Percentiles rank a stretch among this genome's conserved stretches.
These are phyloP conservation scores for Pipistrellus pipistrellus DNA, from an alignment of 2,797 vertebrate genomes.

Conservation along the genomic window DNA sequence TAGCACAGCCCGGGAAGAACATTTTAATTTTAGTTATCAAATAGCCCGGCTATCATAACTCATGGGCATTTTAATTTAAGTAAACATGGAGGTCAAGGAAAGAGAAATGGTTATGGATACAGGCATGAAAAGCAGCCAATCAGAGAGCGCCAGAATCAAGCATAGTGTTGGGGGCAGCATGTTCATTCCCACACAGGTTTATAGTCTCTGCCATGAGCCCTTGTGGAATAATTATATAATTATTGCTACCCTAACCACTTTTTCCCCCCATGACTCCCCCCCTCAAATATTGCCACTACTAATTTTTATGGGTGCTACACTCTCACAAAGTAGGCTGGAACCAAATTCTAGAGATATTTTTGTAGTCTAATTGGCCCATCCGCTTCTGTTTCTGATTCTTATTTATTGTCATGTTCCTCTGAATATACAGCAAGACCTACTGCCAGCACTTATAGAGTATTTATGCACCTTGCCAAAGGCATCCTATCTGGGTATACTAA, in stretches of 20 bases:
- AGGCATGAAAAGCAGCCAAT: neutral
- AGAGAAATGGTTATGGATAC: neutral
- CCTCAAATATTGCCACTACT: neutral
- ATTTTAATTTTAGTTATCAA: slow-evolving; percentile 14
- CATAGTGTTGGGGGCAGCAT: accelerated
- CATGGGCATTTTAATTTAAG: neutral
- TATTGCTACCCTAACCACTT: neutral
- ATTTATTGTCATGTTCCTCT: neutral
- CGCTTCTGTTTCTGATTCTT: neutral
- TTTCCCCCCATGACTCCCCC: neutral
- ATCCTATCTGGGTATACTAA: neutral
- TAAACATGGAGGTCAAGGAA: neutral
- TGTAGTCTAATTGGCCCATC: neutral
- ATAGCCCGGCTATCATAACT: neutral
- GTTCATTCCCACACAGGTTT: neutral
- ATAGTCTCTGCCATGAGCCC: neutral
- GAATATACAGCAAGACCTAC: neutral
- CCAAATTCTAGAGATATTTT: neutral
- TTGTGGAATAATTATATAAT: neutral
- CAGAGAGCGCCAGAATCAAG: neutral
- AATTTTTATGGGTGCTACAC: neutral
- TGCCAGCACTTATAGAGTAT: neutral
- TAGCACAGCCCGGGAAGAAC: too few relatives aligned
- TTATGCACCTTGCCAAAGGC: neutral
- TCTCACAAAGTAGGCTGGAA: neutral